phyloP scores from a whole-genome alignment of 2,888 invertebrate species.

The Ligdia adustata region DNA sequence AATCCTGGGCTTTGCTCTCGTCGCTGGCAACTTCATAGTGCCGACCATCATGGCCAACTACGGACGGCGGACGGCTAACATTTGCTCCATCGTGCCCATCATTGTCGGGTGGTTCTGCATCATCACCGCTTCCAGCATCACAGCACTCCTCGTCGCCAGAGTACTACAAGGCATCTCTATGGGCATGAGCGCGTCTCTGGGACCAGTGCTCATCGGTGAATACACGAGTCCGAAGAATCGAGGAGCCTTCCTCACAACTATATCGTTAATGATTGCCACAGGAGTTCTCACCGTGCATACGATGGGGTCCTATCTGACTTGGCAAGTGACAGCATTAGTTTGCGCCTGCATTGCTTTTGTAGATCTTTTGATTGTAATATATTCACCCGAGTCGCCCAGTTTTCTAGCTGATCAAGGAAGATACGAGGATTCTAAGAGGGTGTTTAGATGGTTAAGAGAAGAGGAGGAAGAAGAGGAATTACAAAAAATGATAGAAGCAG shows the following conservation, averaged over 20 bases:
- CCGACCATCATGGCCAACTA: slow-evolving; percentile 76
- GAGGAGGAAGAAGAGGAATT: slow-evolving; percentile 57
- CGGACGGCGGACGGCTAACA: slow-evolving; percentile 79
- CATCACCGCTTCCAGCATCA: slow-evolving; percentile 59
- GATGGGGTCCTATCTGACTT: slow-evolving; percentile 81
- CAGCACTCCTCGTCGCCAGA: slow-evolving; percentile 50
- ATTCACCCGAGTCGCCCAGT: slow-evolving; percentile 83
- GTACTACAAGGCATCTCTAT: slow-evolving; percentile 61
- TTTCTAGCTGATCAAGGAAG: slow-evolving; percentile 83
- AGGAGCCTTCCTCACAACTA: slow-evolving; percentile 80
- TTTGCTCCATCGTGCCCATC: slow-evolving; percentile 70
- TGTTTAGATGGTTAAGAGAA: slow-evolving; percentile 81
- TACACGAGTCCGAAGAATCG: slow-evolving; percentile 78
- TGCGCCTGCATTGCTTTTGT: slow-evolving; percentile 63
- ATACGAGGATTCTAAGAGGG: slow-evolving; percentile 73
- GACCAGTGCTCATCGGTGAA: slow-evolving; percentile 74
- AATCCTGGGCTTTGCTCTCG: slow-evolving; percentile 59
- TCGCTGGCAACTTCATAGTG: slow-evolving; percentile 60
- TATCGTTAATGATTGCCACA: slow-evolving; percentile 78
- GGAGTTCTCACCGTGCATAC: slow-evolving; percentile 83
- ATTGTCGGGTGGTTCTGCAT: slow-evolving; percentile 81
- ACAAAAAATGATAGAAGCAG: slow-evolving; percentile 57
- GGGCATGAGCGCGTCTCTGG: slow-evolving; percentile 68
- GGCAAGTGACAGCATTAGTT: slow-evolving; percentile 76
- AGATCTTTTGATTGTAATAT: slow-evolving; percentile 58